phyloP scores from a whole-genome alignment of 1,140 invertebrate genomes.

The Zaprionus capensis region DNA sequence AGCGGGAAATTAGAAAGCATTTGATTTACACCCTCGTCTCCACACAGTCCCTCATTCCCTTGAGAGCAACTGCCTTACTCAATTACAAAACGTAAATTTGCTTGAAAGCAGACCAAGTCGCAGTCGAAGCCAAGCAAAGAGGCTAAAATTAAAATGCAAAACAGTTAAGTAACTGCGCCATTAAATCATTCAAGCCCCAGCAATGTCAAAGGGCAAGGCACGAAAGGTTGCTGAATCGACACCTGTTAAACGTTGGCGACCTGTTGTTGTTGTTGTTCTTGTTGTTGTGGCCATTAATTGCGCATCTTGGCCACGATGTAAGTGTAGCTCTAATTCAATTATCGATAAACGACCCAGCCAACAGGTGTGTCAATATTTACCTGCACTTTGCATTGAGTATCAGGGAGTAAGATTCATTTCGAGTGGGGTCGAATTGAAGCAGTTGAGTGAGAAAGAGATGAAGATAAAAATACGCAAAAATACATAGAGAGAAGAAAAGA shows the following conservation, averaged over 20 bases:
- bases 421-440: background rate
- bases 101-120: conserved; percentile 30
- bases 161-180: conserved; percentile 34
- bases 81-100: conserved; percentile 49
- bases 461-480: background rate
- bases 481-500: background rate
- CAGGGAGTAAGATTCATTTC: background rate
- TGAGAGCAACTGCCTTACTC: conserved; percentile 44
- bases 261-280: background rate
- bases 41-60: background rate
- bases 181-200: conserved; percentile 61
- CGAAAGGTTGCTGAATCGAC: conserved; percentile 37
- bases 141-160: conserved; percentile 9
- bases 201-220: conserved; percentile 18
- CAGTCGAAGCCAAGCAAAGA: conserved; percentile 17
- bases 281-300: conserved; percentile 43
- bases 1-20: conserved; percentile 58
- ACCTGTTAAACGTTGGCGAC: conserved; percentile 47
- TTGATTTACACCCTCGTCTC: conserved; percentile 8
- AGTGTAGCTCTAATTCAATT: conserved; percentile 65
- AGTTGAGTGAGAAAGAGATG: background rate
- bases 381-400: conserved; percentile 59
- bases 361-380: conserved; percentile 56
- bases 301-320: conserved; percentile 21
- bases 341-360: conserved; percentile 39